Percentiles rank a stretch among this genome's conserved stretches.
These are phyloP conservation scores for Hypotaenidia okinawae DNA, from an alignment of 2,797 vertebrate species.

Conservation along the genomic window DNA sequence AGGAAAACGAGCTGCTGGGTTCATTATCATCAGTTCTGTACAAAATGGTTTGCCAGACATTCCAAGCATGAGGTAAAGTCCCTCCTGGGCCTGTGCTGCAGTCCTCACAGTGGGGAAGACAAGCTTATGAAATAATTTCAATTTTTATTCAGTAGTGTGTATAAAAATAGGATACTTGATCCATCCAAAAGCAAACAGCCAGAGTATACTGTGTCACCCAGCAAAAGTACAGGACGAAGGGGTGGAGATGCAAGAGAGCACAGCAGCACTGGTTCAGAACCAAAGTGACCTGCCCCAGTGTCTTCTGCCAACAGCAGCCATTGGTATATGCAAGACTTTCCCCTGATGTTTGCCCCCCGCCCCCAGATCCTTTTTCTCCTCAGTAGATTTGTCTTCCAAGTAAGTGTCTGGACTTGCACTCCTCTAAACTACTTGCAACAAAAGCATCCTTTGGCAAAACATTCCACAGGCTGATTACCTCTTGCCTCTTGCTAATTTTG, in stretches of 20 bases:
- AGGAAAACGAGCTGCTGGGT: conserved; percentile 38
- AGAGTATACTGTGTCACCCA: not conserved
- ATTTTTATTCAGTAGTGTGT: not conserved
- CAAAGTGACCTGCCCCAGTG: not conserved
- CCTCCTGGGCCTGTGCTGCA: conserved; percentile 4
- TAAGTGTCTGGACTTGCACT: not conserved
- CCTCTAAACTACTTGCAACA: not conserved
- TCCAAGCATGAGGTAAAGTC: conserved; percentile 16
- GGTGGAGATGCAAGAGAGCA: not conserved
- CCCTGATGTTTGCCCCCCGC: not conserved
- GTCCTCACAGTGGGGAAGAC: not conserved
- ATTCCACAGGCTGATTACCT: not conserved
- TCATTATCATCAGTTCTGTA: conserved; percentile 15
- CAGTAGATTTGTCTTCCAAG: not conserved
- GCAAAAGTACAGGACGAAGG: not conserved
- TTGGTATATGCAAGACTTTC: not conserved
- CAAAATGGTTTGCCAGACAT: conserved; percentile 43
- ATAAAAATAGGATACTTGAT: conserved; percentile 28
- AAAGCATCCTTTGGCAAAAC: not conserved
- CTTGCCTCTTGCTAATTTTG: not conserved
- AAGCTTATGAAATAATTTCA: conserved; percentile 24
- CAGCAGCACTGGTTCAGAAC: not conserved
- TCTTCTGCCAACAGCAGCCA: not conserved
- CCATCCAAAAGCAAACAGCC: not conserved
- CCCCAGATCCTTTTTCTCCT: not conserved